phyloP scores from a whole-genome alignment of 1,140 invertebrate genomes.

The Heliconius hewitsoni region DNA sequence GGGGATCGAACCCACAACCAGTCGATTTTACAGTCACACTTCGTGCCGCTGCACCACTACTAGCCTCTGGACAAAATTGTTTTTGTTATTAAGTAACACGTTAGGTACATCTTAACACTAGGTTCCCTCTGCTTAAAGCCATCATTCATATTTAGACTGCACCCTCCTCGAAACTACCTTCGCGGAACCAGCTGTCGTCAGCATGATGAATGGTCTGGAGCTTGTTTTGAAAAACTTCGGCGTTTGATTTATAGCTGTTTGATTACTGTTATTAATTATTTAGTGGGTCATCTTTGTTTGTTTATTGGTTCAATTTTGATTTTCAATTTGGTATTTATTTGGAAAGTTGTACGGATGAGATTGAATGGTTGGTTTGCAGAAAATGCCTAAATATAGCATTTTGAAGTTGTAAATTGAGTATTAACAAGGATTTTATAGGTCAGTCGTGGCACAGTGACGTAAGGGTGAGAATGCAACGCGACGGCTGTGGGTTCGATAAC shows the following conservation, averaged over 20 bases:
- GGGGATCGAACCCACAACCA: no score
- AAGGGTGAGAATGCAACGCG: no score
- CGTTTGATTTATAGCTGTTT: constrained; percentile 20
- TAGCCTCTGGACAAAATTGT: no score
- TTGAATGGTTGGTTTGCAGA: background rate
- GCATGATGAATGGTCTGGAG: background rate
- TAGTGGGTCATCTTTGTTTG: constrained; percentile 7
- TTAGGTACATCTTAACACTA: no score
- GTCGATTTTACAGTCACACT: no score
- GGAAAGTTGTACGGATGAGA: background rate
- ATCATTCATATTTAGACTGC: background rate
- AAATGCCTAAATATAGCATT: no score
- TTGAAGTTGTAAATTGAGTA: no score
- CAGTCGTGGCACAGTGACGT: no score
- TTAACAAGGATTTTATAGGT: no score
- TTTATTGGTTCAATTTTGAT: background rate
- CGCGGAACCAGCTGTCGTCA: constrained; percentile 10
- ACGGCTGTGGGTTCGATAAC: no score
- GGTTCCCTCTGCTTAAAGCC: background rate
- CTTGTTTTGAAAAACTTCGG: constrained; percentile 16
- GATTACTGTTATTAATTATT: constrained; percentile 21
- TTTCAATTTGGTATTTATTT: background rate
- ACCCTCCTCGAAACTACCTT: constrained; percentile 1
- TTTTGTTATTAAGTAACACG: no score
- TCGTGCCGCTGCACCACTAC: no score